Evolutionary conservation across 2,888 invertebrate species (phyloP).

Genomic region (Platycheirus albimanus): DNA sequence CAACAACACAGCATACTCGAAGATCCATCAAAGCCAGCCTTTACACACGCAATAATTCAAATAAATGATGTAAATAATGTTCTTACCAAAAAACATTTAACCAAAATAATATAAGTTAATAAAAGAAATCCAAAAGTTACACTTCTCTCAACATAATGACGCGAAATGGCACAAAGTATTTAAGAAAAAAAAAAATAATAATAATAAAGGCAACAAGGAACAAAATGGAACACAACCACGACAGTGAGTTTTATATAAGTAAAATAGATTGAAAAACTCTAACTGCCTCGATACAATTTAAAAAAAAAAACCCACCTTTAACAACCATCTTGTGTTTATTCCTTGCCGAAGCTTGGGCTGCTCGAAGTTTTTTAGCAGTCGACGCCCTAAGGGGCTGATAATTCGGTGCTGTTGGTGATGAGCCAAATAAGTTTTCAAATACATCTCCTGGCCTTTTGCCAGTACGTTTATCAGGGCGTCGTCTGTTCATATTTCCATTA

Average conservation of each 20-base stretch:
- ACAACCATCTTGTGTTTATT: slow-evolving; percentile 77
- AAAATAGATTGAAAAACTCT: slow-evolving; percentile 9
- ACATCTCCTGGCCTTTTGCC: slow-evolving; percentile 79
- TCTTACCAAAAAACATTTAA: slow-evolving; percentile 18
- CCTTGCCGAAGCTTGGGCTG: slow-evolving; percentile 66
- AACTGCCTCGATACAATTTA: too few relatives aligned
- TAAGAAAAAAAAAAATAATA: slow-evolving; percentile 5
- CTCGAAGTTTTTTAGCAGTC: slow-evolving; percentile 75
- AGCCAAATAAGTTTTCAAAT: slow-evolving; percentile 87
- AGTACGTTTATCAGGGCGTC: slow-evolving; percentile 76
- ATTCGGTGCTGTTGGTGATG: slow-evolving; percentile 84
- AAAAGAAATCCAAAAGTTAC: background rate
- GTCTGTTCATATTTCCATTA: slow-evolving; percentile 69
- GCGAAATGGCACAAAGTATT: background rate
- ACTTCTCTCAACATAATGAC: background rate
- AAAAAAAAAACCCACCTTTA: slow-evolving; percentile 82
- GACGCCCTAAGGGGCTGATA: slow-evolving; percentile 75
- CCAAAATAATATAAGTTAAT: background rate
- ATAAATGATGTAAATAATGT: background rate
- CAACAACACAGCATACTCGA: slow-evolving; percentile 9
- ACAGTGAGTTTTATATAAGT: slow-evolving; percentile 29
- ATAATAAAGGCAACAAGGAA: slow-evolving; percentile 52
- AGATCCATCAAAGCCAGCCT: slow-evolving; percentile 1
- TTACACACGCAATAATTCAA: background rate
- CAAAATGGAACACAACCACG: slow-evolving; percentile 55